These are phyloP conservation scores for cat (Felis catus) DNA, from an alignment of 2,113 vertebrate genomes.

Conservation along the genomic window F.catus_Fca126_mat1.0 CM031418.1:99474001-99474500, in stretches of 20 bases:
- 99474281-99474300: not conserved
- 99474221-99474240: not conserved
- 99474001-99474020: not conserved
- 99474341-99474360: not conserved
- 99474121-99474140: not conserved
- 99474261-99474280: not conserved
- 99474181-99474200: not conserved
- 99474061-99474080: not conserved
- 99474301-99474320: not conserved
- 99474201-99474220: not conserved
- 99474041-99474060: not conserved
- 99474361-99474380: not conserved
- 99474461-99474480: not conserved
- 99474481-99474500: not conserved
- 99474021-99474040: not conserved
- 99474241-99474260: not conserved
- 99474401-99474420: no score
- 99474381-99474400: not conserved
- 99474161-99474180: not conserved
- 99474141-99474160: not conserved
- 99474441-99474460: not conserved
- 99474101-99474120: not conserved
- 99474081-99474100: not conserved
- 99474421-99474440: not conserved
- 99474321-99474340: not conserved